Conservation (phyloP, 1,140 invertebrate genomes). For the Pseudoatta argentina region DNA sequence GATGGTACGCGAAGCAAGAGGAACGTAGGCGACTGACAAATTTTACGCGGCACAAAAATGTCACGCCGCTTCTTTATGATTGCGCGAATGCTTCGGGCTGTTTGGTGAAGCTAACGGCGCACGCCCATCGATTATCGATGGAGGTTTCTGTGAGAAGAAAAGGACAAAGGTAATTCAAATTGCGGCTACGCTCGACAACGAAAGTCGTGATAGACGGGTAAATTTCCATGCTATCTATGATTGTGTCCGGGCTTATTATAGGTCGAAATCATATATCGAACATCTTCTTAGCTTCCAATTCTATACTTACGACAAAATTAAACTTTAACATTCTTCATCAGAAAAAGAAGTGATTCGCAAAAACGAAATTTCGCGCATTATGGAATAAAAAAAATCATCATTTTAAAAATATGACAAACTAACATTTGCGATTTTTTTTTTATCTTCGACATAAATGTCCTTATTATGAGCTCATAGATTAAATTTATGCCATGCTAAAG, state of each 20-base stretch:
- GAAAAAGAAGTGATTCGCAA: neutral
- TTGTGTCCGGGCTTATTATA: slow-evolving; percentile 6
- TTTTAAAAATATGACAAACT: neutral
- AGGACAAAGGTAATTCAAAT: slow-evolving; percentile 70
- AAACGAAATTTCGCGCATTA: neutral
- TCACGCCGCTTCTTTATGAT: slow-evolving; percentile 54
- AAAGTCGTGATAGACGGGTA: slow-evolving; percentile 54
- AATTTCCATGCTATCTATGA: slow-evolving; percentile 56
- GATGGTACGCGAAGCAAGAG: neutral
- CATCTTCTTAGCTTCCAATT: neutral
- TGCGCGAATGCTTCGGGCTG: slow-evolving; percentile 27
- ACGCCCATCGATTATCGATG: slow-evolving; percentile 69
- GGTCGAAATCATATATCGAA: neutral
- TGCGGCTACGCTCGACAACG: slow-evolving; percentile 42
- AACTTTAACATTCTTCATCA: neutral
- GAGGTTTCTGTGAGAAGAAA: slow-evolving; percentile 49
- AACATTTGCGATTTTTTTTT: neutral
- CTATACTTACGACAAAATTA: neutral
- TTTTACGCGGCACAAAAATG: slow-evolving; percentile 35
- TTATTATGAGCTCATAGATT: neutral
- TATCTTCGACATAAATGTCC: neutral
- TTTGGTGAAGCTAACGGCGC: slow-evolving; percentile 57
- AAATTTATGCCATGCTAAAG: slow-evolving; percentile 33
- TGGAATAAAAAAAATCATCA: neutral
- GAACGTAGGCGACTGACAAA: slow-evolving; percentile 42